Base-by-base conservation (phyloP, 1,140 invertebrate genomes). In the Temnothorax curvispinosus region DNA sequence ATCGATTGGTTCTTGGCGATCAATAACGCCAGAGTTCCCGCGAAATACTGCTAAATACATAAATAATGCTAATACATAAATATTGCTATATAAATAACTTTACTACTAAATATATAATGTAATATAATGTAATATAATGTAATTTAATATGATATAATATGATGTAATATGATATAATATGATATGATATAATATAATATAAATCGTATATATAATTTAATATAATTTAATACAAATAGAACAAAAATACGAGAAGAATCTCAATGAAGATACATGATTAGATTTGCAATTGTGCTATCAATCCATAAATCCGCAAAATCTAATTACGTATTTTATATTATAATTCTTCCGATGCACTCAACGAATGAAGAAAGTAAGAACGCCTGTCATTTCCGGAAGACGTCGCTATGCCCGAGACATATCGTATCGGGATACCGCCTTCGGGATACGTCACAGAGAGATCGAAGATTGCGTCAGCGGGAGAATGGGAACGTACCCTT, bases 1-100 rank as follows among this genome's bases (percentile, higher is more conserved):
- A 86, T 88, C 88, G 82, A 84, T 84, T 60, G 35, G 32, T 84
- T 54, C 15, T 54, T 58, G n/a, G 52, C 50, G 84, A 86, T 75
- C 82, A 64, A 54, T 65, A 77, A 44, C 11, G 56, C 32, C 71
- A 74, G 50, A 76, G 44, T 64, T 32, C 50, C 6, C 38, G 38
- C 3, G 3, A 41, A 41, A 41, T 41, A 41, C 38, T 41, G 38
- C 38, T 41, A 41, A 41, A 41, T 41, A 6, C 3, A 41, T 41
- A 27, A 27, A 27, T 27, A 27, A 21, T 21, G 21, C 21, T 21
- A 21, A 21, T 21, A 0, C 21, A 21, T 21, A 21, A 21, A 21
- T 21, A 21, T 21, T 21, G 21, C 21, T 21, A 21, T 21, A 21
- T 21, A 21, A 21, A 21, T 21, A 27, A 27, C 27, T 27, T 27